These are phyloP conservation scores for Sebastes matsubarae DNA, from an alignment of 2,797 vertebrate species.

Conservation along the genomic window DNA sequence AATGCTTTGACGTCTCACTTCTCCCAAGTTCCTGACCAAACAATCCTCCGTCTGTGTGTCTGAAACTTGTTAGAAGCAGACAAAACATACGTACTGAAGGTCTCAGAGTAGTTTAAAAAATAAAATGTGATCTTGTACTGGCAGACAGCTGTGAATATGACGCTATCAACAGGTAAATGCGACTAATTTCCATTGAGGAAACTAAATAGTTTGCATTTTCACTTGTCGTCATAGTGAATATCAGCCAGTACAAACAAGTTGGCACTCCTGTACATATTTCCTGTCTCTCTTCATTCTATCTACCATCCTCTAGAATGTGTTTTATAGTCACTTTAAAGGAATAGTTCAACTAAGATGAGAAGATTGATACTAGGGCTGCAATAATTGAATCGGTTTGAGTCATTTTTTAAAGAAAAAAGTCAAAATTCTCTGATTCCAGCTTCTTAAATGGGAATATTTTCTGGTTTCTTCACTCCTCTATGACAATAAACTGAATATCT, in stretches of 20 bases:
- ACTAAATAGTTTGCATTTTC: background rate
- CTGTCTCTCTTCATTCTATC: background rate
- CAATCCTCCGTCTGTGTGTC: background rate
- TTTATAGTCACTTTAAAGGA: background rate
- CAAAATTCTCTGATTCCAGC: no score
- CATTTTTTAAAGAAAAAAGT: no score
- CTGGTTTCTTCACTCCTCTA: no score
- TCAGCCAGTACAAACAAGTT: slow-evolving; percentile 1
- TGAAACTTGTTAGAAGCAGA: background rate
- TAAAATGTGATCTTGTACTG: background rate
- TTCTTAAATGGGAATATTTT: no score
- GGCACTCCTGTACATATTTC: slow-evolving; percentile 31
- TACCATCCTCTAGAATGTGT: background rate
- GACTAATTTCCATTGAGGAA: background rate
- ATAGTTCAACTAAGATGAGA: background rate
- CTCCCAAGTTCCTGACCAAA: background rate
- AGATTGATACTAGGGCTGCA: background rate
- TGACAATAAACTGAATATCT: no score
- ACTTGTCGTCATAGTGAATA: background rate
- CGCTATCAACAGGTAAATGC: background rate
- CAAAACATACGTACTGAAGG: background rate
- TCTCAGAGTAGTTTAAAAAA: background rate
- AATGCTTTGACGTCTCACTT: background rate
- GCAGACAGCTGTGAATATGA: background rate
- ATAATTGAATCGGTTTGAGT: no score